These are phyloP conservation scores for Sinohyriopsis cumingii DNA, from an alignment of 2,888 invertebrate species.

Conservation along the genomic window DNA sequence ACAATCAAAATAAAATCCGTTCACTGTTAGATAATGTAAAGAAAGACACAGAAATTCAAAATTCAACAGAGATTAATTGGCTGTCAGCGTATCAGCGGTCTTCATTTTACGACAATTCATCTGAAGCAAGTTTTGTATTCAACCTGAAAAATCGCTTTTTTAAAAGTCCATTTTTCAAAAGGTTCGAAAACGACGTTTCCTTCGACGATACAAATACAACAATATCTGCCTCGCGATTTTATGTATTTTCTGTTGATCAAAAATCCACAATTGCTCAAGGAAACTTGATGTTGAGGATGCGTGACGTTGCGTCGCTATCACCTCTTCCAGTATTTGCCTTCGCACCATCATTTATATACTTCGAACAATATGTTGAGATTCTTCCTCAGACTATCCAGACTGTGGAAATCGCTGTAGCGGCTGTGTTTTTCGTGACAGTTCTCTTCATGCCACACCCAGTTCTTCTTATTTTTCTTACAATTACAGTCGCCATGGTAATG, in stretches of 20 bases:
- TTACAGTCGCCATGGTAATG: conserved; percentile 57
- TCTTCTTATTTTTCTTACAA: conserved; percentile 50
- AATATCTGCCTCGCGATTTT: conserved; percentile 76
- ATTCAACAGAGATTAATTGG: conserved; percentile 21
- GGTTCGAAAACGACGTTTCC: conserved; percentile 25
- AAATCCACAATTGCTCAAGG: conserved; percentile 79
- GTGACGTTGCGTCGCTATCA: conserved; percentile 47
- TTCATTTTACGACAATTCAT: conserved; percentile 5
- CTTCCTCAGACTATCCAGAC: conserved; percentile 59
- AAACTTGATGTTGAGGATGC: conserved; percentile 49
- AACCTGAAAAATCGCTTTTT: conserved; percentile 10
- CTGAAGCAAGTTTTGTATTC: conserved; percentile 1
- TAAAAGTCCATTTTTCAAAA: neutral
- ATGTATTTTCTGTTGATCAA: conserved; percentile 91
- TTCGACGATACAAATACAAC: conserved; percentile 10
- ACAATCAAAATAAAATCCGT: conserved; percentile 7
- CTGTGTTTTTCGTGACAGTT: conserved; percentile 58
- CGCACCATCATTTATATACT: conserved; percentile 54
- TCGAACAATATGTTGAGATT: conserved; percentile 60
- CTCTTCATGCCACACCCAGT: conserved; percentile 63
- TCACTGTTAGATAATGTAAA: conserved; percentile 10
- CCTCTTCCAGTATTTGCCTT: conserved; percentile 47
- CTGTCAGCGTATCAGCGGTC: conserved; percentile 9
- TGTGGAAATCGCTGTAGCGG: conserved; percentile 55
- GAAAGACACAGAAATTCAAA: conserved; percentile 13